Conservation (phyloP, 2,113 vertebrate genomes). For the Sakesphorus luctuosus region DNA sequence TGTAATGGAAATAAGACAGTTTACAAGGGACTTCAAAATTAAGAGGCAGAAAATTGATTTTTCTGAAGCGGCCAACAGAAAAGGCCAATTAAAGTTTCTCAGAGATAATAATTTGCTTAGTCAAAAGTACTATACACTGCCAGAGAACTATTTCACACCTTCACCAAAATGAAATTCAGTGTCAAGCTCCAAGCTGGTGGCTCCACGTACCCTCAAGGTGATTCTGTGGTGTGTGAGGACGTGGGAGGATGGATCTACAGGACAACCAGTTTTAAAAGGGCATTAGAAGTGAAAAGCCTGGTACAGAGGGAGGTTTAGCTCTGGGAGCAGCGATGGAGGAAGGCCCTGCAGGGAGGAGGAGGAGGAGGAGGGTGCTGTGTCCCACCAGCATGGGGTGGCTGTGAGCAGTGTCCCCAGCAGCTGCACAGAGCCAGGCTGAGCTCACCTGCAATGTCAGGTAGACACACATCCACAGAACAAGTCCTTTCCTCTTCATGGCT, state of each 20-base stretch:
- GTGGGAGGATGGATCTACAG: rapidly evolving
- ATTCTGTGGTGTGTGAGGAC: not conserved
- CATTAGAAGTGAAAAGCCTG: not conserved
- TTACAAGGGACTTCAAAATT: not conserved
- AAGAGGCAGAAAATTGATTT: not conserved
- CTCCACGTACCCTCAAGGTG: not conserved
- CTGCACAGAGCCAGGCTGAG: not conserved
- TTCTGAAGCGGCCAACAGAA: not conserved
- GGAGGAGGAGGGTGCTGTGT: not conserved
- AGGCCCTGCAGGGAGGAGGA: not conserved
- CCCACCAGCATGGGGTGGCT: no score
- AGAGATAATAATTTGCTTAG: not conserved
- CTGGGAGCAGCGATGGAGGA: not conserved
- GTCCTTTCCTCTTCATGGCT: not conserved
- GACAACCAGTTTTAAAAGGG: not conserved
- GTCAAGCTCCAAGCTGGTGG: not conserved
- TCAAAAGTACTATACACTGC: not conserved
- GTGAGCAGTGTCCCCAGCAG: not conserved
- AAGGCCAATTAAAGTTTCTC: not conserved
- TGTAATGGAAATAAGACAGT: not conserved
- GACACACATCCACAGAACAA: not conserved
- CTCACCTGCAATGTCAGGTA: not conserved
- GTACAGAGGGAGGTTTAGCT: not conserved
- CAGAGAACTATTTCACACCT: not conserved
- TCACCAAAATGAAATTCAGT: not conserved